Conservation (phyloP, 2,888 invertebrate species). For the Hyles lineata region DNA sequence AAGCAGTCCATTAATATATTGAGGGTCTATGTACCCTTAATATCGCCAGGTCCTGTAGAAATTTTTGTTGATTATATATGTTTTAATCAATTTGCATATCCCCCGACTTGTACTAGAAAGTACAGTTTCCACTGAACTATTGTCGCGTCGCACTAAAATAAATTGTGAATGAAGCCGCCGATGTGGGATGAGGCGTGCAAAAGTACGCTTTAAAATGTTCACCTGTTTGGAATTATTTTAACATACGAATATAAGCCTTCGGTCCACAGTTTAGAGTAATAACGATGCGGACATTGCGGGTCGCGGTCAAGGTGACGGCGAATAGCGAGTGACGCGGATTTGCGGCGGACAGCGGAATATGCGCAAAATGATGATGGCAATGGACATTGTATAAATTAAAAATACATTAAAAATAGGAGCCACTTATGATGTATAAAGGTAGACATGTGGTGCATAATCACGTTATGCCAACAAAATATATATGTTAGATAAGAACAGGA, state of each 20-base stretch:
- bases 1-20: no score
- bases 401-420: no score
- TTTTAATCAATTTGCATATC: not conserved
- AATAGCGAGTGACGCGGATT: not conserved
- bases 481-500: no score
- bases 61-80: no score
- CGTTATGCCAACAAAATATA: no score
- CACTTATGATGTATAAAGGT: no score
- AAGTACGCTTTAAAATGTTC: slow-evolving; percentile 53
- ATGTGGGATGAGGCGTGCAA: slow-evolving; percentile 61
- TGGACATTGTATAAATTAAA: no score
- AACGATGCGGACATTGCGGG: slow-evolving; percentile 29
- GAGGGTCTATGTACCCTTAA: no score
- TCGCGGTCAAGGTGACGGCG: not conserved
- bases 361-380: no score
- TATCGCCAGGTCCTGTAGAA: no score
- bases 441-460: no score
- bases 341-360: not conserved
- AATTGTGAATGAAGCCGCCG: slow-evolving; percentile 21
- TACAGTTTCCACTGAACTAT: slow-evolving; percentile 6
- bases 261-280: slow-evolving; percentile 15
- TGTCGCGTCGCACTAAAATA: slow-evolving; percentile 8
- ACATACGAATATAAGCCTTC: slow-evolving; percentile 26
- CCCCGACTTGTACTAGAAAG: not conserved
- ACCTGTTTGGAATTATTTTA: slow-evolving; percentile 30